These are phyloP conservation scores for Himalopsyche phryganea DNA, from an alignment of 1,140 invertebrate genomes.

Conservation along the genomic window DNA sequence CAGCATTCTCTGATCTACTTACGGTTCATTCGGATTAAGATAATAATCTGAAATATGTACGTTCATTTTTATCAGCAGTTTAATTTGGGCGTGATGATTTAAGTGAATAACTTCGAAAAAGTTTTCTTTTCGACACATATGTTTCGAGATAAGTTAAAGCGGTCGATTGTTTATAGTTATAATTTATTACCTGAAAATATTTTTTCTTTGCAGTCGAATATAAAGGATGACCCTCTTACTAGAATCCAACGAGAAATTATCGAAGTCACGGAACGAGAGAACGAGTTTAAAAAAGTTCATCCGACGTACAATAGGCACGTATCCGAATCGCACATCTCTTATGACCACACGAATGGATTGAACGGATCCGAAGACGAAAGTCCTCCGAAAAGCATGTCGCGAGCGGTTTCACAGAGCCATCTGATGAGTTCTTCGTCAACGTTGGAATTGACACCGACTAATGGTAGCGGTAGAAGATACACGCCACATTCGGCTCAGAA, in stretches of 20 bases:
- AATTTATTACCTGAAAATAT: neutral
- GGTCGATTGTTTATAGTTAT: neutral
- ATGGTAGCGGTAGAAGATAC: slow-evolving; percentile 55
- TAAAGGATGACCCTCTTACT: slow-evolving; percentile 53
- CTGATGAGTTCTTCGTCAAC: slow-evolving; percentile 45
- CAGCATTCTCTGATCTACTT: slow-evolving; percentile 33
- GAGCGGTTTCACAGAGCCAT: slow-evolving; percentile 60
- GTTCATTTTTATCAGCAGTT: slow-evolving; percentile 1
- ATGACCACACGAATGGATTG: slow-evolving; percentile 43
- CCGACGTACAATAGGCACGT: slow-evolving; percentile 49
- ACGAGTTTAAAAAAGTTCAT: slow-evolving; percentile 61
- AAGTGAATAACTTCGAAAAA: neutral
- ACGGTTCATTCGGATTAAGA: slow-evolving; percentile 26
- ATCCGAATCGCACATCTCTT: slow-evolving; percentile 44
- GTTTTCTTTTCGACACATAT: slow-evolving; percentile 1
- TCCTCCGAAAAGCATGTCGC: slow-evolving; percentile 51
- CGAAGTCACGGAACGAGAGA: slow-evolving; percentile 64
- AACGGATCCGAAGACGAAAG: slow-evolving; percentile 40
- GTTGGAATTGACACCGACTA: slow-evolving; percentile 39
- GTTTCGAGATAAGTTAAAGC: neutral
- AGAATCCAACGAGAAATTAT: slow-evolving; percentile 68
- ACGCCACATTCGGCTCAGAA: slow-evolving; percentile 60
- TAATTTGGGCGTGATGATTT: too few species aligned
- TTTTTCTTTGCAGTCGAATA: slow-evolving; percentile 25
- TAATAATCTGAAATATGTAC: slow-evolving; percentile 28